Evolutionary conservation across 1,140 invertebrate genomes (phyloP), one percentile per base, ranked within the genome.

Genomic region (Dufourea novaeangliae): DNA sequence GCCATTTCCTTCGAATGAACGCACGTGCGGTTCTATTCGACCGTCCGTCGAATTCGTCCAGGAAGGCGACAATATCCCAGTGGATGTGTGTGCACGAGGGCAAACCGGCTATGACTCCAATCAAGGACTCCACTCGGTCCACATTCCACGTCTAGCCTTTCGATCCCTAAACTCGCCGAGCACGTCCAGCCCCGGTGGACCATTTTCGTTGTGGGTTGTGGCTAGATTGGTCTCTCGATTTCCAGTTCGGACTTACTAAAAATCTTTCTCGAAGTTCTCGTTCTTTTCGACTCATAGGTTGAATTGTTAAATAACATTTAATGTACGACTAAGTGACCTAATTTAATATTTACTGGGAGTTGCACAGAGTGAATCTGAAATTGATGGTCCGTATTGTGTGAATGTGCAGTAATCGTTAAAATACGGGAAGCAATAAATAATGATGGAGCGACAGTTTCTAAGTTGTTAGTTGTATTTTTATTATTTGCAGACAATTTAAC

Each of bases 131-230:
- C 84, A 87, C 84, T 89, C 86, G 87, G 85, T 87, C 89, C 87
- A 88, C 90, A 91, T 92, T 91, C 90, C 90, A 88, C 62, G 68
- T 88, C 80, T 88, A 77, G 86, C 80, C 88, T 88, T 88, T 84
- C 83, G 85, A 91, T 89, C 85, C 86, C 79, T 86, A 89, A 91
- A 89, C 81, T 82, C 83, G 82, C 84, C 73, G 78, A n/a, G 11
- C 14, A 25, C 27, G 54, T 66, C 39, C 56, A n/a, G 14, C 50
- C 22, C 1, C 22, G 37, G 41, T 59, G 10, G 14, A 37, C 39
- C 54, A 64, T 66, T 41, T 71, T 34, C 14, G 2, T 17, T 10
- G 32, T 44, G 27, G 1, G 2, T 17, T 10, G 32, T 44, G 27
- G 1, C 12, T 32, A 27, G n/a, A 57, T 66, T 41, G 29, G 25